These are phyloP conservation scores for Tupaia tana DNA, from an alignment of 2,113 vertebrate species.

Conservation along the genomic window DNA sequence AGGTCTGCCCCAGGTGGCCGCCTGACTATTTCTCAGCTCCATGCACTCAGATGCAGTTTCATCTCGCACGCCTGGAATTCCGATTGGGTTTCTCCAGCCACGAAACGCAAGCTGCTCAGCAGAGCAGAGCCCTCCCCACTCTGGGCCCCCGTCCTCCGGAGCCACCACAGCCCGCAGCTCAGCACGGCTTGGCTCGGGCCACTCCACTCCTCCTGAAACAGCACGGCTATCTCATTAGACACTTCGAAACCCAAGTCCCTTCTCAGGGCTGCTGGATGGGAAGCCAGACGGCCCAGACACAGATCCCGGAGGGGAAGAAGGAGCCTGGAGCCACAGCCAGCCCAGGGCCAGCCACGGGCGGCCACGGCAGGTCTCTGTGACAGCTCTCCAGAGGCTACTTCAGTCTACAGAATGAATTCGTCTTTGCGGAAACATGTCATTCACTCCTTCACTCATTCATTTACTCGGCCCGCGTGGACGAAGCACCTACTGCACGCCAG, in stretches of 20 bases:
- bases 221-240: constrained; percentile 73
- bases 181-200: constrained; percentile 61
- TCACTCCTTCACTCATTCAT: background rate
- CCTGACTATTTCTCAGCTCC: background rate
- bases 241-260: constrained; percentile 66
- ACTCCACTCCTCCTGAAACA: constrained; percentile 70
- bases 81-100: constrained; percentile 62
- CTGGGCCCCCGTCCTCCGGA: constrained; percentile 40
- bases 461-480: background rate
- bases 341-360: background rate
- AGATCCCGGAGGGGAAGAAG: background rate
- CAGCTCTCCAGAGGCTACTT: background rate
- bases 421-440: background rate
- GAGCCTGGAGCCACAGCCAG: background rate
- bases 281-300: constrained; percentile 25
- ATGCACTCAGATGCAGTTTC: constrained; percentile 61
- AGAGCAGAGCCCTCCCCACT: background rate
- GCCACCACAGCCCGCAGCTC: constrained; percentile 59
- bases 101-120: constrained; percentile 76
- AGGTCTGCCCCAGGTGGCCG: no score
- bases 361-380: background rate
- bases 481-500: background rate
- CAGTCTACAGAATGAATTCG: background rate
- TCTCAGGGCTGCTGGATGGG: constrained; percentile 22
- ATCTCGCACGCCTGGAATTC: constrained; percentile 78